A percentile compares a stretch with the other conserved stretches of the same genome.
Conservation (phyloP, 1,140 invertebrate species). For the Trichonephila clavipes region DNA sequence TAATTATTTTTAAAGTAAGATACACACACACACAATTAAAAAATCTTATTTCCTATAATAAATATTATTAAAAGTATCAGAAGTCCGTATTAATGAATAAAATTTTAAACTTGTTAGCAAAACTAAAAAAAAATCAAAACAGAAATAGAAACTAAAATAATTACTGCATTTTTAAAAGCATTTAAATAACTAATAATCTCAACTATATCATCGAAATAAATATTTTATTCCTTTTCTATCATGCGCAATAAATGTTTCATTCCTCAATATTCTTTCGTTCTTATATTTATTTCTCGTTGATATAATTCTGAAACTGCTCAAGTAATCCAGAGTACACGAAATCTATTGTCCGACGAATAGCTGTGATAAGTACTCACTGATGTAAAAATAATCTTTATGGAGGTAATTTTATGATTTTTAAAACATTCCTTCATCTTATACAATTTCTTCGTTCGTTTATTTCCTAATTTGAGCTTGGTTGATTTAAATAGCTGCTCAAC, state of each 20-base stretch:
- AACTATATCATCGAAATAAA: not conserved
- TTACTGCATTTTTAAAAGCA: too few relatives aligned
- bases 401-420: slow-evolving; percentile 25
- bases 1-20: too few relatives aligned
- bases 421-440: not conserved
- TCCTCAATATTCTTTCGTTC: not conserved
- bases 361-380: not conserved
- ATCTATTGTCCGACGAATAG: slow-evolving; percentile 7
- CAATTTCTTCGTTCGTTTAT: slow-evolving; percentile 21
- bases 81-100: too few relatives aligned
- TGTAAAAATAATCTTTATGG: slow-evolving; percentile 37
- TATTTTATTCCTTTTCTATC: not conserved
- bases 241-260: not conserved
- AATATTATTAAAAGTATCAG: too few relatives aligned
- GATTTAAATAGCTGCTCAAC: slow-evolving; percentile 50
- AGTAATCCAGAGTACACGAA: not conserved
- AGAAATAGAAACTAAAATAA: too few relatives aligned
- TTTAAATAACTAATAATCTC: not conserved
- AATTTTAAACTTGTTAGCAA: too few relatives aligned
- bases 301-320: not conserved
- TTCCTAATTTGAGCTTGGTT: slow-evolving; percentile 1
- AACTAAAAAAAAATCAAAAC: too few relatives aligned
- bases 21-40: too few relatives aligned
- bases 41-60: too few relatives aligned
- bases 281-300: not conserved